Percentiles rank a stretch among this genome's conserved stretches.
Evolutionary conservation across 2,888 invertebrate genomes (phyloP).

Genomic region (Latrodectus hesperus): DNA sequence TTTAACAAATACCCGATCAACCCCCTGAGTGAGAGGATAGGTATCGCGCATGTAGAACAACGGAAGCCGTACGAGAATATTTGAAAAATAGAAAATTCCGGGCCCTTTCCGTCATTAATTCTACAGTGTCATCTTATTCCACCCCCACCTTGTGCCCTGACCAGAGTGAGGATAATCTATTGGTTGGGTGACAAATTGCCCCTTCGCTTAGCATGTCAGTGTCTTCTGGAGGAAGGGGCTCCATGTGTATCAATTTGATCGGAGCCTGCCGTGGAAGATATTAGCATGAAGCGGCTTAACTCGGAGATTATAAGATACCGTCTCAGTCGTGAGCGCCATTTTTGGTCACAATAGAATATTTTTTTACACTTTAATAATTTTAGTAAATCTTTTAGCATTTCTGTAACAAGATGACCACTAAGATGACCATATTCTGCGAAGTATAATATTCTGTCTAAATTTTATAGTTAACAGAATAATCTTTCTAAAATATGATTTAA

Average conservation of each 20-base stretch:
- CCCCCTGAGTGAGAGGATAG: conserved; percentile 17
- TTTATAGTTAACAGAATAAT: too few relatives aligned
- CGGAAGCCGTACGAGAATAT: conserved; percentile 23
- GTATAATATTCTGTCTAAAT: too few relatives aligned
- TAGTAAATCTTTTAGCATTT: too few relatives aligned
- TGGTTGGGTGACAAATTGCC: conserved; percentile 65
- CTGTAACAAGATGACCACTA: too few relatives aligned
- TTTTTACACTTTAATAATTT: too few relatives aligned
- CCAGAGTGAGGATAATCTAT: conserved; percentile 65
- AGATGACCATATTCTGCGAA: too few relatives aligned
- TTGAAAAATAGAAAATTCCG: conserved; percentile 56
- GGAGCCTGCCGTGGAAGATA: conserved; percentile 34
- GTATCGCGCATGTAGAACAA: conserved; percentile 55
- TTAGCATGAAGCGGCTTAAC: conserved; percentile 50
- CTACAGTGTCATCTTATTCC: conserved; percentile 46
- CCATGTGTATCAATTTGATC: conserved; percentile 51
- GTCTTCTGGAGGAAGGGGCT: conserved; percentile 27
- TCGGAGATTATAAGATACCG: background rate
- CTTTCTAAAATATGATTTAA: too few relatives aligned
- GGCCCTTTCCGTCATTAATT: conserved; percentile 50
- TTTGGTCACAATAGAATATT: conserved; percentile 16
- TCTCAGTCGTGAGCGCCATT: background rate
- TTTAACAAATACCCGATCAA: conserved; percentile 45
- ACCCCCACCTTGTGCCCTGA: conserved; percentile 1
- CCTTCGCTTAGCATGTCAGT: conserved; percentile 51